Base-by-base conservation (phyloP, 2,113 vertebrate species). In the Conger conger region DNA sequence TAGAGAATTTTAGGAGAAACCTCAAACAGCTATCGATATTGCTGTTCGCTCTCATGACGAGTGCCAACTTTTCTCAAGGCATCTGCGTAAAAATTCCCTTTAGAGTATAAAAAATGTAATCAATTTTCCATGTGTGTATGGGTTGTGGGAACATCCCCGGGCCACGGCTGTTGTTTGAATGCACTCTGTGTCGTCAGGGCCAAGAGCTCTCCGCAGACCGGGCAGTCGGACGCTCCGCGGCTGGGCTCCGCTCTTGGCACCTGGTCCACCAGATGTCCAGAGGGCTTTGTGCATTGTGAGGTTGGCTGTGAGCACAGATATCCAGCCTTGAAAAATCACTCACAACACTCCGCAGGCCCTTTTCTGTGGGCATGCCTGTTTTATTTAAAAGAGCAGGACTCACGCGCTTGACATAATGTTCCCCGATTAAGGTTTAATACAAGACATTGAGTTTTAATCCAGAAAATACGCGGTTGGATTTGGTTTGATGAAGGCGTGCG, bases 251-350 rank as follows among this genome's bases (percentile, higher is more conserved):
- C n/a, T 1, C 50, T 38, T 45, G 20, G 38, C 38, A 50, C 79
- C 40, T 80, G 79, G 79, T 27, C 23, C 18, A 50, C 23, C 79
- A 80, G 79, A 80, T 80, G 79, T 80, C 40, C 79, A 27, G 38
- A 30, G 38, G 42, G 79, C 79, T n/a, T 23, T 42, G 37, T 80
- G 79, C 79, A 27, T 80, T 80, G 18, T 1, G 27, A 45, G 79
- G 40, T n/a, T 27, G 42, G 79, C 79, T 80, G 79, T 38, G 37
- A 36, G 79, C 38, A 80, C 18, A 50, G 42, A 45, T 13, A 40
- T 42, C 30, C 23, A 45, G 20, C n/a, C 79, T 13, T 45, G 9
- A 2, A n/a, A 5, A 18, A n/a, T n/a, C 7, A 13, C 50, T 20
- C 15, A 80, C 45, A 80, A 33, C 57, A 73, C 0, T 80, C 4